phyloP scores from a whole-genome alignment of 1,140 invertebrate genomes.

The Steinernema khuongi region DNA sequence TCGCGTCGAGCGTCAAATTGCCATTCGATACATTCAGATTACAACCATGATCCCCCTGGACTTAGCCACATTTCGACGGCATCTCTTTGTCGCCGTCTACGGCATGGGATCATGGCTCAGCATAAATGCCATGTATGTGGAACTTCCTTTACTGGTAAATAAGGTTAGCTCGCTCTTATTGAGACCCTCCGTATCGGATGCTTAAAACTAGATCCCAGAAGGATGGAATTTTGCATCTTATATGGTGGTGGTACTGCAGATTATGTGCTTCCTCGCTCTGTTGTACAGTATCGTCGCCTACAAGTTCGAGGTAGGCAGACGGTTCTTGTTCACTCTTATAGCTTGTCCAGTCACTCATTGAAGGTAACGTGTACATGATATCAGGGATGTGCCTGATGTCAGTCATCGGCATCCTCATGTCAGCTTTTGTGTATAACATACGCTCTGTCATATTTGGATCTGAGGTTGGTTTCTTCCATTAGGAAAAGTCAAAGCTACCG shows the following conservation, averaged over 20 bases:
- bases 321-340: not conserved
- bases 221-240: not conserved
- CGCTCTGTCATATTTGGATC: not conserved
- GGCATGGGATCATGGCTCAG: conserved; percentile 1
- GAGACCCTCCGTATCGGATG: not conserved
- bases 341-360: not conserved
- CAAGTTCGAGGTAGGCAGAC: not conserved
- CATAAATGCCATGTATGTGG: conserved; percentile 1
- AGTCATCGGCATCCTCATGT: not conserved
- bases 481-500: not conserved
- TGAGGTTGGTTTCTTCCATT: not conserved
- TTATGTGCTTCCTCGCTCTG: not conserved
- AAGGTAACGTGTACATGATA: not conserved
- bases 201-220: not conserved
- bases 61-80: not conserved
- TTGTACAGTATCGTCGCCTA: not conserved
- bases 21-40: too few species aligned
- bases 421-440: not conserved
- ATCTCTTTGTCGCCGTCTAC: conserved; percentile 1
- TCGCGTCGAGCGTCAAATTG: too few species aligned
- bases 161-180: not conserved
- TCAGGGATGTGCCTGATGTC: not conserved
- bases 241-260: not conserved
- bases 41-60: not conserved
- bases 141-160: not conserved